Percentiles rank a stretch among this genome's conserved stretches.
Evolutionary conservation across 2,888 invertebrate genomes (phyloP).

Genomic region (Petrolisthes manimaculis): DNA sequence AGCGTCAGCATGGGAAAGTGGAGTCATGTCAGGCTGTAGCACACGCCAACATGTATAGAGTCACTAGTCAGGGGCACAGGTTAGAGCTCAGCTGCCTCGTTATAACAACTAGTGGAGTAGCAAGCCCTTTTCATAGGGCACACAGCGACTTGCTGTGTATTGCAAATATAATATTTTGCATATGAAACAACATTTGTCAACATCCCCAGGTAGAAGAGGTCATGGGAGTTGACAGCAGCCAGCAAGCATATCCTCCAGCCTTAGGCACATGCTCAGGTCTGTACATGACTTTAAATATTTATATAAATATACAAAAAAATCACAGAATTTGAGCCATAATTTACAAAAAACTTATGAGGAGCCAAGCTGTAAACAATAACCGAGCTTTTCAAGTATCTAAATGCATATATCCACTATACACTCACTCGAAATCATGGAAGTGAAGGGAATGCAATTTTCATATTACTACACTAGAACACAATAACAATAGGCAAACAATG

Average conservation of each 20-base stretch:
- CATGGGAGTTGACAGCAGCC: conserved; percentile 40
- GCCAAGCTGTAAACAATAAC: conserved; percentile 60
- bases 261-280: conserved; percentile 56
- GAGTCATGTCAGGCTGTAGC: conserved; percentile 7
- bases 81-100: conserved; percentile 26
- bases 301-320: conserved; percentile 65
- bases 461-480: conserved; percentile 42
- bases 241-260: conserved; percentile 47
- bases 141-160: conserved; percentile 37
- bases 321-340: conserved; percentile 63
- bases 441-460: conserved; percentile 60
- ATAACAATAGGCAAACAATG: conserved; percentile 49
- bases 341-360: conserved; percentile 57
- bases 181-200: conserved; percentile 45
- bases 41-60: background rate
- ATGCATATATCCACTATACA: conserved; percentile 57
- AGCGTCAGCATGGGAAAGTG: conserved; percentile 16
- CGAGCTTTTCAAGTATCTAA: conserved; percentile 56
- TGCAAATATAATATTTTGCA: conserved; percentile 54
- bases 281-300: conserved; percentile 57
- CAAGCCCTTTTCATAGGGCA: conserved; percentile 29
- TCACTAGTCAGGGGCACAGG: conserved; percentile 43
- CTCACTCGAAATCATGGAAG: conserved; percentile 54
- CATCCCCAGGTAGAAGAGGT: conserved; percentile 35
- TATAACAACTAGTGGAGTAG: conserved; percentile 48